phyloP scores from a whole-genome alignment of 2,113 vertebrate genomes.

The Aegotheles bennettii region DNA sequence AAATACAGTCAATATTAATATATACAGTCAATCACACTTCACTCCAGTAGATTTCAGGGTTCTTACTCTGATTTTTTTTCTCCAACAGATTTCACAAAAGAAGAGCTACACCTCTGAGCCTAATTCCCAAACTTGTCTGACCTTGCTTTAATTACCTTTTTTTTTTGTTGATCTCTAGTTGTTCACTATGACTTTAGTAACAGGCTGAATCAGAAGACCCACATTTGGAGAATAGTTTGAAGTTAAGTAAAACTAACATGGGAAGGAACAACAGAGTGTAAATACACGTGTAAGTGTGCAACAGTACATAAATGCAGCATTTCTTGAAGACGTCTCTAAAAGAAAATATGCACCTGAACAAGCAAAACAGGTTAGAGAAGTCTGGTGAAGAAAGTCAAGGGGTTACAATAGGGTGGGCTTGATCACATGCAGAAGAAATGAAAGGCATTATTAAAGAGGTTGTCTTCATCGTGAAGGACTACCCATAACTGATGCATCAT shows the following conservation, averaged over 20 bases:
- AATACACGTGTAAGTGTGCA: not conserved
- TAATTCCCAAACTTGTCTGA: not conserved
- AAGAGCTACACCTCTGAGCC: not conserved
- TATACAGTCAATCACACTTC: not conserved
- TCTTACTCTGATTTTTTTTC: not conserved
- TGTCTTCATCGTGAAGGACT: not conserved
- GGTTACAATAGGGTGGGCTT: not conserved
- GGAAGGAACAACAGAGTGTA: not conserved
- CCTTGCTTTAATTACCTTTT: not conserved
- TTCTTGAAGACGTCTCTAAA: not conserved
- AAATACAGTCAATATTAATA: too few species aligned
- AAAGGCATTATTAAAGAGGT: not conserved
- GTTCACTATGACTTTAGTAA: not conserved
- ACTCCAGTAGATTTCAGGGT: not conserved
- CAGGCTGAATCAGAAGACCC: not conserved
- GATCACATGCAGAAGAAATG: not conserved
- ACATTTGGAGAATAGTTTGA: not conserved
- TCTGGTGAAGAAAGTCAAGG: not conserved
- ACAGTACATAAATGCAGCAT: not conserved
- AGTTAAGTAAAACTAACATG: not conserved
- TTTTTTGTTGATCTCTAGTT: not conserved
- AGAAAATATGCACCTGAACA: not conserved
- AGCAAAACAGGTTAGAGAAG: not conserved
- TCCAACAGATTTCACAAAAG: not conserved
- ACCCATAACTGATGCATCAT: not conserved